Evolutionary conservation across 2,797 vertebrate species (phyloP), one percentile per base, ranked within the genome.

Genomic region (Falco peregrinus): DNA sequence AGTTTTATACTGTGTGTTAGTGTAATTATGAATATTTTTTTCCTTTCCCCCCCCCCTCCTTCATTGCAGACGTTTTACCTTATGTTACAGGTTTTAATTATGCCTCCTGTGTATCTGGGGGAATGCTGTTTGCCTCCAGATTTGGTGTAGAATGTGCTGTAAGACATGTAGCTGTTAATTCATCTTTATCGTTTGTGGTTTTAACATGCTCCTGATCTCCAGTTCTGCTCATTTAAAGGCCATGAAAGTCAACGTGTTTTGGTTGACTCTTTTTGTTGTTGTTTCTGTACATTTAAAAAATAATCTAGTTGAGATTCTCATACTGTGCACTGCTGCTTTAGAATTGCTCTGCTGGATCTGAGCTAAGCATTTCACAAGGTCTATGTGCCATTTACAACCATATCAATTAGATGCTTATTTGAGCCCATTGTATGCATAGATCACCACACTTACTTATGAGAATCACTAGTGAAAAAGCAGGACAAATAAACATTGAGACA

Each of bases 1-100:
- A 85, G 50, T 93, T 96, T 96, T 95, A 88, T 92, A 94, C 84
- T 67, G 15, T 84, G 48, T 76, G 61, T 94, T 89, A 50, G 18
- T 54, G 28, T 26, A 41, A 57, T 60, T 88, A 60, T 73, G 76
- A 76, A 87, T 51, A 75, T 12, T 75, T 76, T 91, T 82, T 25
- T 17, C 7, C 53, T 39, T 29, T 31, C 53, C 41, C 41, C 41
- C 41, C 41, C 1, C 0, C 1, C 12, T 13, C 57, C 16, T 88
- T 79, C 48, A 8, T 28, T 69, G 19, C 45, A 89, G 60, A 41
- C 17, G 20, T 65, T 87, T 97, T 95, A 90, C 37, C 29, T 73
- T 60, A 14, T 43, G 22, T 78, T 79, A 59, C 61, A 77, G 26
- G 39, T 96, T 96, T 96, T 78, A 90, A 73, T 92, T 47, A 25